These are phyloP conservation scores for Orchestia grillus DNA, from an alignment of 1,140 invertebrate genomes.

Conservation along the genomic window DNA sequence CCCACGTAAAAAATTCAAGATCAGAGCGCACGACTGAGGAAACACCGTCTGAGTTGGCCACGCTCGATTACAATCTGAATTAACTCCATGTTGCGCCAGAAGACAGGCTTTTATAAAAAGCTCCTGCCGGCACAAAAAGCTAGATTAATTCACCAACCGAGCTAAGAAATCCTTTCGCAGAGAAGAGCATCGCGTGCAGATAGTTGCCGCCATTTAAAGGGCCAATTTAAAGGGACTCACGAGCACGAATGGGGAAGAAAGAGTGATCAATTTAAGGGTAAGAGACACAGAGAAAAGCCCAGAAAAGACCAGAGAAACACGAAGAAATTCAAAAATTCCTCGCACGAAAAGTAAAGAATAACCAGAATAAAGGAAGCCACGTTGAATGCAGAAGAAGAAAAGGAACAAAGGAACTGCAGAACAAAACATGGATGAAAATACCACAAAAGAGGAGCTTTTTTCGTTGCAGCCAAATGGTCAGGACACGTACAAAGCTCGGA, in stretches of 20 bases:
- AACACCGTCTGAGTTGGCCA: neutral
- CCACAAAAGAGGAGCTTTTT: neutral
- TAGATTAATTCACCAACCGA: neutral
- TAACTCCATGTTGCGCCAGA: neutral
- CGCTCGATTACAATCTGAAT: constrained; percentile 1
- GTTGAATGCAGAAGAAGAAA: neutral
- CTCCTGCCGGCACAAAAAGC: neutral
- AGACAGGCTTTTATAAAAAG: neutral
- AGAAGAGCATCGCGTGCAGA: neutral
- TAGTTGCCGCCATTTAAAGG: neutral
- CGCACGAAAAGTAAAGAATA: neutral
- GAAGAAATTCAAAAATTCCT: neutral
- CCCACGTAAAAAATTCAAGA: neutral
- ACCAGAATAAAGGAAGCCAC: neutral
- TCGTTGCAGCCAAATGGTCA: neutral
- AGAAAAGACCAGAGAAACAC: neutral
- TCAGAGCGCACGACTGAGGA: neutral
- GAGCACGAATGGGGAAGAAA: neutral
- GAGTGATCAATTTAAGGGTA: neutral
- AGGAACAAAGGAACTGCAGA: neutral
- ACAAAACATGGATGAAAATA: neutral
- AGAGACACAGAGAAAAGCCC: neutral
- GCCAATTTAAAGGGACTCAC: neutral
- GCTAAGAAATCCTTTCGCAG: neutral
- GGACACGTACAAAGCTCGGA: neutral